Evolutionary conservation across 2,113 vertebrate species (phyloP).

Genomic region (Empidonax alnorum): DNA sequence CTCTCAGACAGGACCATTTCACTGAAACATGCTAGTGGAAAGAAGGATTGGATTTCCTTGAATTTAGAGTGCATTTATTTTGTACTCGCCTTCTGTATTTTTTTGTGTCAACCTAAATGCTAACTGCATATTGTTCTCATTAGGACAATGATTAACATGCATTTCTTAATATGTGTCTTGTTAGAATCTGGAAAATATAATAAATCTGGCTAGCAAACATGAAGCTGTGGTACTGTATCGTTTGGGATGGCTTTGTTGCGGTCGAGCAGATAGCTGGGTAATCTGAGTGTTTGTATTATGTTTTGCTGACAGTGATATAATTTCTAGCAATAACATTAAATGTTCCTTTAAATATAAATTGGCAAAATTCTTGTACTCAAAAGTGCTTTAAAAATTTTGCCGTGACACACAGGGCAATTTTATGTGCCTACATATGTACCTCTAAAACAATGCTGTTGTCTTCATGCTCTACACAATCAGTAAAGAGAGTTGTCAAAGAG

Average conservation of each 20-base stretch:
- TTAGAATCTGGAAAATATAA: constrained; percentile 38
- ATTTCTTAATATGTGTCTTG: constrained; percentile 47
- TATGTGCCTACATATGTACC: not conserved
- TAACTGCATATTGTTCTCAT: constrained; percentile 45
- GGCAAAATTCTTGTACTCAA: not conserved
- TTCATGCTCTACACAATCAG: not conserved
- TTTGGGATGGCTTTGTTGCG: constrained; percentile 20
- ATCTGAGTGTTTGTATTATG: not conserved
- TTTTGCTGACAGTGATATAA: not conserved
- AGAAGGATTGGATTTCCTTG: not conserved
- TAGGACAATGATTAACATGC: constrained; percentile 27
- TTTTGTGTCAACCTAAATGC: constrained; percentile 8
- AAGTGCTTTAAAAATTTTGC: constrained; percentile 1
- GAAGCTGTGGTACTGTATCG: not conserved
- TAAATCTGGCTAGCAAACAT: constrained; percentile 23
- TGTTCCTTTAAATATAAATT: constrained; percentile 31
- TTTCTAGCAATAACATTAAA: not conserved
- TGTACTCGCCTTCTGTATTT: not conserved
- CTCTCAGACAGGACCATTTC: not conserved
- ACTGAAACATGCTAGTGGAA: not conserved
- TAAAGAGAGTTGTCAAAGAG: not conserved
- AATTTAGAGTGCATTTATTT: constrained; percentile 8
- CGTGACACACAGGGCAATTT: not conserved
- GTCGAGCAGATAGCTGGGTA: not conserved
- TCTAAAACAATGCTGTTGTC: not conserved